Evolutionary conservation across 2,888 invertebrate species (phyloP), one percentile per base, ranked within the genome.

Genomic region (Idaea aversata): DNA sequence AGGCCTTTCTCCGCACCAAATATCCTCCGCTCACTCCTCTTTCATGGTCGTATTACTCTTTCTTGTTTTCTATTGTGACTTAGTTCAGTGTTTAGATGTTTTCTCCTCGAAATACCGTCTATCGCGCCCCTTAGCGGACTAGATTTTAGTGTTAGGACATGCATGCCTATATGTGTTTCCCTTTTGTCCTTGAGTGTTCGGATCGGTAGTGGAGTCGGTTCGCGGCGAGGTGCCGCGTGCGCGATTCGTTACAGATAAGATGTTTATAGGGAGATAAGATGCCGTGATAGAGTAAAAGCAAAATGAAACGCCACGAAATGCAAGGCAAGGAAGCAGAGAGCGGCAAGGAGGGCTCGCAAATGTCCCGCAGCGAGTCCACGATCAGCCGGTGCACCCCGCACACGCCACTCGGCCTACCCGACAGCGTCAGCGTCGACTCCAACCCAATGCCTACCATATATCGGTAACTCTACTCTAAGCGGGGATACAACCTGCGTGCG

Each of bases 381-480:
- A 94, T 95, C 91, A 94, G 92, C 85, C 88, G 87, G 77, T 90
- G 88, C 85, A 91, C 90, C 72, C 92, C 90, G 75, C 93, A 88
- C 85, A 91, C 93, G 15, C 93, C 93, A 70, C 84, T 92, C 72
- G 91, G 91, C 66, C 87, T 86, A 67, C 90, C 93, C 84, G 96
- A 97, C 94, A 97, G 96, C 94, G 96, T 95, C 88, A 96, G 96
- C 94, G 96, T 97, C 88, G 96, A 97, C 93, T 96, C 96, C 89
- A 96, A 95, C 93, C 95, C 96, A 88, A 95, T 97, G 91, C 96
- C 96, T 77, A 97, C 97, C 78, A 97, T 97, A 91, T 97, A 97
- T 95, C 96, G 97, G 97, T 97, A 96, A 93, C 89, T 84, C 83
- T 83, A 81, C 75, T 47, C 47, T 47, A 47, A 47, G 47, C 76